Percentiles rank a stretch among this genome's conserved stretches.
phyloP scores from a whole-genome alignment of 2,888 invertebrate genomes.

The Orchesellides sinensis region DNA sequence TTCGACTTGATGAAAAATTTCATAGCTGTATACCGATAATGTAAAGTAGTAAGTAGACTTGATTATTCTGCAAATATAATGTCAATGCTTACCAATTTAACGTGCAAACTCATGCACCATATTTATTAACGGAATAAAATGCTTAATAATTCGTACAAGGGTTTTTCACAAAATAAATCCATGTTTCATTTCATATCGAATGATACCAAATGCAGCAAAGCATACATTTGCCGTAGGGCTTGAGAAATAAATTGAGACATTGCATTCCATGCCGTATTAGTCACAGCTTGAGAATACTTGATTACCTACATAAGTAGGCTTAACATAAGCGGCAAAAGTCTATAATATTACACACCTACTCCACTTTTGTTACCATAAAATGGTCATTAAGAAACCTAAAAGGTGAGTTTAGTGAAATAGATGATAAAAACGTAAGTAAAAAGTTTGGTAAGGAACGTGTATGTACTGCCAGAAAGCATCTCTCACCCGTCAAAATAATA shows the following conservation, averaged over 20 bases:
- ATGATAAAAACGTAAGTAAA: slow-evolving; percentile 36
- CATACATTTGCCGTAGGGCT: slow-evolving; percentile 22
- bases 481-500: slow-evolving; percentile 55
- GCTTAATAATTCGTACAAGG: too few species aligned
- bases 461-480: slow-evolving; percentile 34
- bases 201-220: too few species aligned
- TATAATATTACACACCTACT: background rate
- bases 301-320: slow-evolving; percentile 6
- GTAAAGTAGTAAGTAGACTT: too few species aligned
- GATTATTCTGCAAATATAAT: too few species aligned
- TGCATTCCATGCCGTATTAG: slow-evolving; percentile 60
- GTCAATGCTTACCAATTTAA: too few species aligned
- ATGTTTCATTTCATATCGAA: too few species aligned
- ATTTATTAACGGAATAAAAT: too few species aligned
- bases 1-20: too few species aligned
- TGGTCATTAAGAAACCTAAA: background rate
- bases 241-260: slow-evolving; percentile 56
- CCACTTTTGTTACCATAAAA: slow-evolving; percentile 2
- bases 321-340: background rate
- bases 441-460: background rate
- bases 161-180: too few species aligned
- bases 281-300: slow-evolving; percentile 23
- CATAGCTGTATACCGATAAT: too few species aligned
- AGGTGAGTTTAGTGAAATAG: slow-evolving; percentile 12
- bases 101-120: too few species aligned